Evolutionary conservation across 1,140 invertebrate genomes (phyloP).

Genomic region (Euwallacea fornicatus): DNA sequence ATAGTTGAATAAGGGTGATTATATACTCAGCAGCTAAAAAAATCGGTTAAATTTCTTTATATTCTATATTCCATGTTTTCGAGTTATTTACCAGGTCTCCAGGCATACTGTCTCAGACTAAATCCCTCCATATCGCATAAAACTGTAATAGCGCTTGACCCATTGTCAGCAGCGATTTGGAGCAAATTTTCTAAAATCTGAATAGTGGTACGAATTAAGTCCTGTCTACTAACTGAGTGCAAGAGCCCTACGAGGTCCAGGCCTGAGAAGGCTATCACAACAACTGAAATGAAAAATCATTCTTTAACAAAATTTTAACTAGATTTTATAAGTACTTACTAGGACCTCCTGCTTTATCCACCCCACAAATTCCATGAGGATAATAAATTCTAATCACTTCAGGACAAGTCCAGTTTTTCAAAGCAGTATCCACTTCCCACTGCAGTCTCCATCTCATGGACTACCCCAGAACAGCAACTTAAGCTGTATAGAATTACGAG

Average conservation of each 20-base stretch:
- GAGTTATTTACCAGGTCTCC: slow-evolving; percentile 73
- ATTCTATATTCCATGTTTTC: slow-evolving; percentile 9
- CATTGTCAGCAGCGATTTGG: slow-evolving; percentile 57
- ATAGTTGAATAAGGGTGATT: slow-evolving; percentile 77
- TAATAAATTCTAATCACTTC: slow-evolving; percentile 71
- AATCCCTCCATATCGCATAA: slow-evolving; percentile 88
- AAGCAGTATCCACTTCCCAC: slow-evolving; percentile 72
- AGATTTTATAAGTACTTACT: slow-evolving; percentile 53
- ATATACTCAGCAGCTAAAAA: slow-evolving; percentile 77
- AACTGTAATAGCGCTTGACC: slow-evolving; percentile 65
- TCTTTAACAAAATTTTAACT: slow-evolving; percentile 5
- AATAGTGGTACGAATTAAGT: slow-evolving; percentile 72
- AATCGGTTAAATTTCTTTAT: neutral
- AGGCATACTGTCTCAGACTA: slow-evolving; percentile 77
- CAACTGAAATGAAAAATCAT: slow-evolving; percentile 56
- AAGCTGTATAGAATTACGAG: neutral
- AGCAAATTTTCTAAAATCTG: slow-evolving; percentile 65
- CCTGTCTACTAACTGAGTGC: slow-evolving; percentile 71
- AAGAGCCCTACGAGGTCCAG: slow-evolving; percentile 79
- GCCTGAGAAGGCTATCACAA: slow-evolving; percentile 71
- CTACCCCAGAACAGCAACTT: slow-evolving; percentile 53
- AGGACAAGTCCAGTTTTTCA: slow-evolving; percentile 69
- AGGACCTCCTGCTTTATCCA: slow-evolving; percentile 84
- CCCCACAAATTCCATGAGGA: slow-evolving; percentile 75
- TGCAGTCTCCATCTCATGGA: slow-evolving; percentile 76